A percentile compares a stretch with the other conserved stretches of the same genome.
Evolutionary conservation across 2,888 invertebrate species (phyloP).

Genomic region (Drosophila melanosoma): DNA sequence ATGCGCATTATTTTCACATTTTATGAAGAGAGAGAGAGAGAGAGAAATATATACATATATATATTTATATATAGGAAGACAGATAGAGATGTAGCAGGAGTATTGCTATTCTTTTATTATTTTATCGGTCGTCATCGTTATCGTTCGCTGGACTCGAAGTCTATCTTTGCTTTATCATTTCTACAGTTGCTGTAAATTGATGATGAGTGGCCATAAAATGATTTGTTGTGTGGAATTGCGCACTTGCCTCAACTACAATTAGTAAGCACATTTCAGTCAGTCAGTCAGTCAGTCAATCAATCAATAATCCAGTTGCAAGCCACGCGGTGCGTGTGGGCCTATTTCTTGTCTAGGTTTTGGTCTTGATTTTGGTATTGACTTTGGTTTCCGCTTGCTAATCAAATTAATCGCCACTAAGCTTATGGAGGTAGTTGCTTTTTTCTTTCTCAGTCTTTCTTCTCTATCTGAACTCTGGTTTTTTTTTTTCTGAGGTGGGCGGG

Average conservation of each 20-base stretch:
- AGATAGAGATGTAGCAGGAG: neutral
- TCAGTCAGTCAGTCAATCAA: conserved; percentile 22
- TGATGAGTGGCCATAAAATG: conserved; percentile 10
- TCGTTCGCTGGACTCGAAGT: conserved; percentile 24
- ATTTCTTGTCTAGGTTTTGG: conserved; percentile 13
- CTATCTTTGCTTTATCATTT: conserved; percentile 25
- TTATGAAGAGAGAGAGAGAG: conserved; percentile 15
- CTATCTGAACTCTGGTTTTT: neutral
- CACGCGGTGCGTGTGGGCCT: conserved; percentile 49
- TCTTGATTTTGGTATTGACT: conserved; percentile 25
- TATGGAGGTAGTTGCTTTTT: conserved; percentile 23
- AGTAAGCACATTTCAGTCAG: conserved; percentile 33
- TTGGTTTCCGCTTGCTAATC: conserved; percentile 71
- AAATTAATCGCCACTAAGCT: conserved; percentile 59
- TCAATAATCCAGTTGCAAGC: conserved; percentile 20
- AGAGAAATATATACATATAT: neutral
- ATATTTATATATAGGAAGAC: neutral
- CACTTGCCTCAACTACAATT: conserved; percentile 28
- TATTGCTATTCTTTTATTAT: neutral
- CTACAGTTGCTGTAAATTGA: conserved; percentile 2
- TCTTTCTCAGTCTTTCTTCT: conserved; percentile 9
- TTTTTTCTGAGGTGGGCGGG: conserved; percentile 44
- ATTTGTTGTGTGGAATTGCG: neutral
- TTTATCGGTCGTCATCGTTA: conserved; percentile 27
- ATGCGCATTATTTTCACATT: conserved; percentile 48